These are phyloP conservation scores for Zelleria hepariella DNA, from an alignment of 2,888 invertebrate genomes.

Conservation along the genomic window DNA sequence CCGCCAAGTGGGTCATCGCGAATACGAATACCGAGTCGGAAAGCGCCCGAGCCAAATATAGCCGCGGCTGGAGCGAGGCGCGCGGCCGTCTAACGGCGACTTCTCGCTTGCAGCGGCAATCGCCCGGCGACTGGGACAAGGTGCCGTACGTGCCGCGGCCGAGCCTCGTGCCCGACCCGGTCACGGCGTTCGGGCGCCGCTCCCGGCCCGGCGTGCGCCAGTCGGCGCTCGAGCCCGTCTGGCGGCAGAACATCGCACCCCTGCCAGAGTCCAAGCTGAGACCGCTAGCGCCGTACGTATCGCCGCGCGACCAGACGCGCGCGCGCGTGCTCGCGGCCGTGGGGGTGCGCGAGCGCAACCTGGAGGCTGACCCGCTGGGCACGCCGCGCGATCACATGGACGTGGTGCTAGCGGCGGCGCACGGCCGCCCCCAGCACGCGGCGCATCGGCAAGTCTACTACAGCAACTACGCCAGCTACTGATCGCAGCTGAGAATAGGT, in stretches of 20 bases:
- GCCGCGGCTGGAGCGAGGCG: constrained; percentile 66
- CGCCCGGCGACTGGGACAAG: constrained; percentile 88
- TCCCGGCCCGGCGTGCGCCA: constrained; percentile 58
- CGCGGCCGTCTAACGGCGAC: constrained; percentile 65
- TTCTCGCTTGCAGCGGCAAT: constrained; percentile 79
- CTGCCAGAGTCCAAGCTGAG: constrained; percentile 70
- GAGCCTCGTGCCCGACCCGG: constrained; percentile 86
- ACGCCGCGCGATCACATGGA: constrained; percentile 77
- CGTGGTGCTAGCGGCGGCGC: constrained; percentile 73
- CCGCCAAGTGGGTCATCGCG: constrained; percentile 56
- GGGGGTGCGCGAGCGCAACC: constrained; percentile 70
- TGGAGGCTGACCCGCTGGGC: constrained; percentile 71
- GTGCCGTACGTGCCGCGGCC: constrained; percentile 89
- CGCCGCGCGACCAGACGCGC: constrained; percentile 77
- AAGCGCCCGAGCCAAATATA: constrained; percentile 72
- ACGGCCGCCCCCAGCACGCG: constrained; percentile 66
- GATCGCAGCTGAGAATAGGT: constrained; percentile 21
- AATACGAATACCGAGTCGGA: constrained; percentile 39
- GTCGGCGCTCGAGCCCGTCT: constrained; percentile 68
- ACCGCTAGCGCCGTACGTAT: constrained; percentile 78
- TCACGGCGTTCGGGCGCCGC: constrained; percentile 86
- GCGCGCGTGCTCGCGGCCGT: constrained; percentile 74
- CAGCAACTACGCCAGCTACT: constrained; percentile 67
- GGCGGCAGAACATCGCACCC: constrained; percentile 75
- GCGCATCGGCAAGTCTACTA: constrained; percentile 66